A percentile compares a stretch with the other conserved stretches of the same genome.
Conservation (phyloP, 1,140 invertebrate genomes). For the Hyles vespertilio region DNA sequence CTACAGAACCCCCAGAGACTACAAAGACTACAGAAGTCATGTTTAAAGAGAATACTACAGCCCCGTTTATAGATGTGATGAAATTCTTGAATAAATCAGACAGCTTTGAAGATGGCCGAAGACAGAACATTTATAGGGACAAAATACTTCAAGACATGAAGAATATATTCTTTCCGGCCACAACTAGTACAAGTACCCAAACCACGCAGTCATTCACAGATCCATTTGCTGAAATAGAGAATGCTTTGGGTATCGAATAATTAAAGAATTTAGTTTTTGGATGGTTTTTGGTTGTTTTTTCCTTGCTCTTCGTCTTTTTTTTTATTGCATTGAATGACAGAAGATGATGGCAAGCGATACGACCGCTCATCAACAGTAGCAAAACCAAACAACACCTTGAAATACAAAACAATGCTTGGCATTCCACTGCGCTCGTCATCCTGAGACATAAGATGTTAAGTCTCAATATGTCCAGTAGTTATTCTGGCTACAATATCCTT, state of each 20-base stretch:
- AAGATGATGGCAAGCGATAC: too few species aligned
- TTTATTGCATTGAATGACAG: too few species aligned
- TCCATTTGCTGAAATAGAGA: constrained; percentile 4
- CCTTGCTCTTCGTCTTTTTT: too few species aligned
- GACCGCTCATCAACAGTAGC: too few species aligned
- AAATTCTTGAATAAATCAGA: constrained; percentile 3
- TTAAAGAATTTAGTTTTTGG: too few species aligned
- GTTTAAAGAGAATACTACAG: not conserved
- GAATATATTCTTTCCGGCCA: not conserved
- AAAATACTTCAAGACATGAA: constrained; percentile 2
- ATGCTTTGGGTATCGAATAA: not conserved
- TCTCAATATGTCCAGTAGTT: too few species aligned
- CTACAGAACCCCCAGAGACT: not conserved
- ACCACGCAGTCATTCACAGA: not conserved
- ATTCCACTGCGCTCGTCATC: too few species aligned
- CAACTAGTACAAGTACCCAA: not conserved
- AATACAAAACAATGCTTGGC: too few species aligned
- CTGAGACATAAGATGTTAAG: too few species aligned
- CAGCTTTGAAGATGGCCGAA: not conserved
- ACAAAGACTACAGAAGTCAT: not conserved
- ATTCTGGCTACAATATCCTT: too few species aligned
- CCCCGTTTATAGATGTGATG: not conserved
- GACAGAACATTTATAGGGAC: not conserved
- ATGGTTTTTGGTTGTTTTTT: too few species aligned
- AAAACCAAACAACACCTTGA: too few species aligned